phyloP scores from a whole-genome alignment of 2,797 vertebrate species.

The Haliaeetus vocifer region DNA sequence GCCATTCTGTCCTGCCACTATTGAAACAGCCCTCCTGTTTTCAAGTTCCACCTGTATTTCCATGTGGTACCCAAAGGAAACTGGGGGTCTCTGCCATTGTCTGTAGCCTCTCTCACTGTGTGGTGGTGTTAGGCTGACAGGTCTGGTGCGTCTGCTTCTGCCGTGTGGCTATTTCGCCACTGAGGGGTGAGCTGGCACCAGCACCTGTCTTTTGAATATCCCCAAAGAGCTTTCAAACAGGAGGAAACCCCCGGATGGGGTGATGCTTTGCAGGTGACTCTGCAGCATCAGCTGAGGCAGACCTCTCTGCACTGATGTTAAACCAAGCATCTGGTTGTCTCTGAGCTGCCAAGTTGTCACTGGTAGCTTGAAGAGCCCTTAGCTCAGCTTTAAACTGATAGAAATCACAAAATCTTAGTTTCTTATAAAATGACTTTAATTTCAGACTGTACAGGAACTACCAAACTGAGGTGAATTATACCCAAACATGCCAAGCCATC shows the following conservation, averaged over 20 bases:
- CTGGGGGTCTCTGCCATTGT: not conserved
- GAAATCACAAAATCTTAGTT: not conserved
- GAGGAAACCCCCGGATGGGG: not conserved
- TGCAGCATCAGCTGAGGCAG: not conserved
- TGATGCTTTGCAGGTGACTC: accelerated
- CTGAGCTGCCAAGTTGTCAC: not conserved
- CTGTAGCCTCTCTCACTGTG: not conserved
- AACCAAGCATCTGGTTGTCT: not conserved
- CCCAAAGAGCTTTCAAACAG: not conserved
- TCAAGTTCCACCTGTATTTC: not conserved
- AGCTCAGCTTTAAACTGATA: not conserved
- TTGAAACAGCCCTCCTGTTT: not conserved
- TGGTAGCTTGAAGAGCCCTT: not conserved
- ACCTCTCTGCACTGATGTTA: not conserved
- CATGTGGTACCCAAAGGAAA: not conserved
- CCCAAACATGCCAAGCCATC: not conserved
- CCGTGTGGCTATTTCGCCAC: not conserved
- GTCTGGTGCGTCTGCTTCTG: not conserved
- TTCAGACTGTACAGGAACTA: not conserved
- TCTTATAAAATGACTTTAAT: not conserved
- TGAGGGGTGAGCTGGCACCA: not conserved
- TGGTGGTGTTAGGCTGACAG: not conserved
- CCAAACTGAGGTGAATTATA: not conserved
- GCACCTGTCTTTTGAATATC: not conserved
- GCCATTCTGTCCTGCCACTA: not conserved